phyloP scores from a whole-genome alignment of 2,797 vertebrate species.

The Enteromius trimaculatus region DNA sequence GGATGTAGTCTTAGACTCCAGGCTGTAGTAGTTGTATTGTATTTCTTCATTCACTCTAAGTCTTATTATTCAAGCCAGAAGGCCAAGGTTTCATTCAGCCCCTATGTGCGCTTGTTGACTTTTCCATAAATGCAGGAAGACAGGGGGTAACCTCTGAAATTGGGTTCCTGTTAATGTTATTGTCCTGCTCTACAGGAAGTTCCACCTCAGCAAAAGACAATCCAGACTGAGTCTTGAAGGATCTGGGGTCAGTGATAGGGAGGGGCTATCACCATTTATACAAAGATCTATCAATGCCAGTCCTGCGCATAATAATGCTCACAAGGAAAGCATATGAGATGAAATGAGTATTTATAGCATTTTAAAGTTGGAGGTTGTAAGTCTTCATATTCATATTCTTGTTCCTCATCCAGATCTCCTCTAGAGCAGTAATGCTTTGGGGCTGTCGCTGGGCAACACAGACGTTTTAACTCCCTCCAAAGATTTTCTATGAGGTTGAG shows the following conservation, averaged over 20 bases:
- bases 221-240: slow-evolving; percentile 14
- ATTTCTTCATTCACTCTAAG: slow-evolving; percentile 14
- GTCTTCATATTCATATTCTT: too few species aligned
- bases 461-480: too few species aligned
- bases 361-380: too few species aligned
- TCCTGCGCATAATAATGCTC: not conserved
- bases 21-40: not conserved
- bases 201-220: slow-evolving; percentile 46
- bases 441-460: too few species aligned
- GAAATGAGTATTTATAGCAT: not conserved
- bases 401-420: too few species aligned
- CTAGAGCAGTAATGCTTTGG: too few species aligned
- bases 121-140: slow-evolving; percentile 44
- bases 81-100: slow-evolving; percentile 14
- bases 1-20: not conserved
- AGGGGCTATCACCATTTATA: not conserved
- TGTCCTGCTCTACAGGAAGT: slow-evolving; percentile 56
- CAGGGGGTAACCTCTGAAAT: slow-evolving; percentile 47
- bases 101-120: slow-evolving; percentile 28
- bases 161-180: slow-evolving; percentile 57
- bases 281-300: not conserved
- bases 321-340: not conserved
- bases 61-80: slow-evolving; percentile 10
- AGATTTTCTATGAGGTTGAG: too few species aligned
- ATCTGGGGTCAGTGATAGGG: not conserved